Evolutionary conservation across 2,113 vertebrate species (phyloP).

Genomic region (Salvelinus namaycush): DNA sequence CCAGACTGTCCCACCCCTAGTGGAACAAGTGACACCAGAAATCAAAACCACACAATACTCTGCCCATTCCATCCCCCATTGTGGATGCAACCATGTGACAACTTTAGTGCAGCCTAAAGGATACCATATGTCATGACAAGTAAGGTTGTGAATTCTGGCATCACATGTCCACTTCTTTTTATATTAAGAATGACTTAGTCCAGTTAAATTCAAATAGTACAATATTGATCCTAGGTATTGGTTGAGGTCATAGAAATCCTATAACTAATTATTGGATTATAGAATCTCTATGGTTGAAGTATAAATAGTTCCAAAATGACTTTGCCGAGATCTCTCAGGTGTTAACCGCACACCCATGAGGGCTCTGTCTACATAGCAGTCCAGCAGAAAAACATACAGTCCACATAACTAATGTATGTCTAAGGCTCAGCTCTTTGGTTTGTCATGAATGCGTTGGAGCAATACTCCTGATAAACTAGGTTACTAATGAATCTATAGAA

Average conservation of each 20-base stretch:
- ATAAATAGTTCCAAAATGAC: background rate
- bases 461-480: background rate
- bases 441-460: too few species aligned
- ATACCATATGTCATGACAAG: slow-evolving; percentile 74
- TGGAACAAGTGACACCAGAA: slow-evolving; percentile 93
- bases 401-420: slow-evolving; percentile 25
- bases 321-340: slow-evolving; percentile 74
- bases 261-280: too few species aligned
- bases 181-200: background rate
- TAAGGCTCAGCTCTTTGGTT: background rate
- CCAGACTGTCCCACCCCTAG: slow-evolving; percentile 57
- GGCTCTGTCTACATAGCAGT: slow-evolving; percentile 74
- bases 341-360: slow-evolving; percentile 77
- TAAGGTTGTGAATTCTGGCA: slow-evolving; percentile 77
- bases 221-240: background rate
- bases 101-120: slow-evolving; percentile 86
- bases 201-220: background rate
- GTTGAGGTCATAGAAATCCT: background rate
- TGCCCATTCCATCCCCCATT: slow-evolving; percentile 49
- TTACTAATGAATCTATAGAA: slow-evolving; percentile 20
- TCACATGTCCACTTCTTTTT: slow-evolving; percentile 30
- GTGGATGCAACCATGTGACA: slow-evolving; percentile 75
- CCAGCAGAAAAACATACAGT: slow-evolving; percentile 94
- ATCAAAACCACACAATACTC: slow-evolving; percentile 78
- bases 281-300: too few species aligned